Base-by-base conservation (phyloP, 2,888 invertebrate species). In the Drosophila nr. medialis region DNA sequence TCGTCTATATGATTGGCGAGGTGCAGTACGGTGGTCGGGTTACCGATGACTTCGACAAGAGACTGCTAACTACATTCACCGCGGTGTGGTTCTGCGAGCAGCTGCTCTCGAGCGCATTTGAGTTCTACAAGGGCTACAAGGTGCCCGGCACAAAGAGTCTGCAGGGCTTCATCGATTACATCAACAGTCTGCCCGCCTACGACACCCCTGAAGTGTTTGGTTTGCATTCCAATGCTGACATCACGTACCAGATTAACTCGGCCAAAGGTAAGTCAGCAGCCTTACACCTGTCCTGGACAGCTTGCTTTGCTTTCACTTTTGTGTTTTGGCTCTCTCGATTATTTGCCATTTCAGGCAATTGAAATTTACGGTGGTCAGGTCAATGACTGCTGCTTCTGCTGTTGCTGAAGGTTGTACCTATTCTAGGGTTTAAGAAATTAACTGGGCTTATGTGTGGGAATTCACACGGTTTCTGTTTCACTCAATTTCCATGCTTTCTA, bases 161-260 rank as follows among this genome's bases (percentile, higher is more conserved):
- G 54, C 96, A 96, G 77, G 95, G 95, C 6, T 98, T 98, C 91
- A 94, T 97, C 42, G 97, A 97, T 91, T 97, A 97, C 90, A 98
- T 99, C 62, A 97, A 96, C 88, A 95, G 95, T 86, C 94, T 99
- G 77, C 97, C 97, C 1, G 93, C 95, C 27, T 96, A 96, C 29
- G 99, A 99, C 92, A 96, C 97, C 2, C 99, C 99, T 0, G 98
- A 99, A 94, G 98, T 98, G 11, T 99, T 99, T 93, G 99, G 99
- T n/a, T 94, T 99, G 60, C 99, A 99, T 93, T 94, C 96, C 10
- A 99, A 99, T 93, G 99, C 99, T 59, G 99, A 99, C 92, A 99
- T 99, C 77, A 99, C 99, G 87, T 99, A 99, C 93, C 98, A 99
- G 93, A 99, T 99, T 75, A 99, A 99, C 92, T 98, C 98, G 53